Evolutionary conservation across 2,888 invertebrate genomes (phyloP).

Genomic region (Periphyllus acericola): DNA sequence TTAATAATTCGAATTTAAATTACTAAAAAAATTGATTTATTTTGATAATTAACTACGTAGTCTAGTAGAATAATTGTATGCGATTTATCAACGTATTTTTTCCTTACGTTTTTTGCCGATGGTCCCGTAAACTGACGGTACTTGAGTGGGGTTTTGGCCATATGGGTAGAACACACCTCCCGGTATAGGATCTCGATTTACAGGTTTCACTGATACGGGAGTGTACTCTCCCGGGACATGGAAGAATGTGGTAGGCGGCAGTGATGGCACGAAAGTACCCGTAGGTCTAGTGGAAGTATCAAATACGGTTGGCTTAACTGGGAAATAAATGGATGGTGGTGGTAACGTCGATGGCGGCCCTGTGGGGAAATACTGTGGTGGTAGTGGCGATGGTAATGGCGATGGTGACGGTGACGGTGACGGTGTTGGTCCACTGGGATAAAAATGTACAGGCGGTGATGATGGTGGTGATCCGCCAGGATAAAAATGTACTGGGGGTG

Average conservation of each 20-base stretch:
- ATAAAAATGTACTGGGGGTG: constrained; percentile 34
- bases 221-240: constrained; percentile 9
- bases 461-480: background rate
- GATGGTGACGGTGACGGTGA: constrained; percentile 1
- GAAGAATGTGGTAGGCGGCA: constrained; percentile 47
- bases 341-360: background rate
- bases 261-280: constrained; percentile 28
- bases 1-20: background rate
- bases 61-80: no score
- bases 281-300: constrained; percentile 38
- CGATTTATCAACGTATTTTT: background rate
- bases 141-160: constrained; percentile 61
- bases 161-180: constrained; percentile 8
- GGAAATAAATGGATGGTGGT: background rate
- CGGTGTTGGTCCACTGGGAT: constrained; percentile 40
- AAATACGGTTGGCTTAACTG: constrained; percentile 26
- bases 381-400: background rate
- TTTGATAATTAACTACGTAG: no score
- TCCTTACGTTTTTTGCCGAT: constrained; percentile 58
- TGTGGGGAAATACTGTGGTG: constrained; percentile 4
- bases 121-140: constrained; percentile 60
- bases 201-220: background rate
- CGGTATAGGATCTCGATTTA: background rate
- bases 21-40: no score
- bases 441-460: background rate